These are phyloP conservation scores for Anorthoa munda DNA, from an alignment of 2,888 invertebrate genomes.

Conservation along the genomic window DNA sequence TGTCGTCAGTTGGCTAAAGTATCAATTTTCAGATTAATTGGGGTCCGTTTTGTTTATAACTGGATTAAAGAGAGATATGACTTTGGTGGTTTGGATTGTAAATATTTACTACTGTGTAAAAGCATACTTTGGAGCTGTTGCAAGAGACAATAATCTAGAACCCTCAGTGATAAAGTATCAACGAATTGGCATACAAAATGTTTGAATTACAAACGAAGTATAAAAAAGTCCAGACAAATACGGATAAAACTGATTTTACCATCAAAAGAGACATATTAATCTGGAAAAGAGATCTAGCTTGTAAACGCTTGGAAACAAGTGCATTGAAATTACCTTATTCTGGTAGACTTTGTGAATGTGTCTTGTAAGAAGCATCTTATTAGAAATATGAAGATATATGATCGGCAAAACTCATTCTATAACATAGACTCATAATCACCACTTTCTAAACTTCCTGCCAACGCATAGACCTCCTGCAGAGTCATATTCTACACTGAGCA, in stretches of 20 bases:
- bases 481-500: neutral
- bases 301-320: neutral
- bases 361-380: no score
- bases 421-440: neutral
- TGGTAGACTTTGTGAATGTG: neutral
- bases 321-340: neutral
- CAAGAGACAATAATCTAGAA: neutral
- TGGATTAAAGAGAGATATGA: neutral
- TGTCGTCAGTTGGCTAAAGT: conserved; percentile 20
- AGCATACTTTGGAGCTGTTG: neutral
- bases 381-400: neutral
- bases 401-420: neutral
- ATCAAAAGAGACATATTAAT: neutral
- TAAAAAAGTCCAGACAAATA: neutral
- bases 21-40: conserved; percentile 26
- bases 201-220: neutral
- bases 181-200: neutral
- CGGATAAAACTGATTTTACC: neutral
- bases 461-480: conserved; percentile 2
- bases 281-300: neutral
- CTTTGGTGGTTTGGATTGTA: neutral
- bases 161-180: neutral
- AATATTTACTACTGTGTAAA: conserved; percentile 1
- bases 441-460: conserved; percentile 5
- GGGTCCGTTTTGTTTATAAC: conserved; percentile 10